Base-by-base conservation (phyloP, 2,797 vertebrate species). In the Fringilla coelebs region DNA sequence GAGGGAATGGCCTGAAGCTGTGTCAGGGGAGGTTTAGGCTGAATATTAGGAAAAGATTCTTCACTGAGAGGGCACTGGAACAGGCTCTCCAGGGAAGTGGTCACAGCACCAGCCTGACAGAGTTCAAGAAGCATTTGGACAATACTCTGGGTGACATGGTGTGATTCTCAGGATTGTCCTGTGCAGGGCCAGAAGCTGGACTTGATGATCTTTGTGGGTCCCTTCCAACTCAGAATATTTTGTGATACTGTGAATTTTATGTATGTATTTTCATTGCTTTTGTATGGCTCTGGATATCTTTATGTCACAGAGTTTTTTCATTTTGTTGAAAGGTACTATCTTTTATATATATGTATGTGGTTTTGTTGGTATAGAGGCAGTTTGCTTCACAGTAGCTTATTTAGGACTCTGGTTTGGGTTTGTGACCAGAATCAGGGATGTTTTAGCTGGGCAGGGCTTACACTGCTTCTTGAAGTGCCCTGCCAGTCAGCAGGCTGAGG, bases 1-100 rank as follows among this genome's bases (percentile, higher is more conserved):
- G 0, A 43, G 3, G 38, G 6, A 52, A 45, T 16, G 7, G 20
- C 9, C 20, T n/a, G 36, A 45, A n/a, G 20, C 0, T 34, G 11
- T 19, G 14, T 40, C 46, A 66, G 17, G 7, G 11, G 29, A 52
- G 8, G 14, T 60, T 73, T 46, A 60, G 8, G 20, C 1, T 34
- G 14, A 3, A 21, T 26, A 46, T 21, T 21, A 38, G 58, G 26
- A 51, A 66, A 52, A 52, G 8, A 0, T 34, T 60, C 29, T 66
- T 80, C 3, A 29, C 14, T 5, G 4, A 52, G 29, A 43, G 13
- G 5, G 21, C 40, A 22, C 17, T 22, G 21, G 8, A 52, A 34
- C 14, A 46, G 52, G 17, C 38, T 73, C 8, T 14, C 14, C 13
- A 40, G 29, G 25, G 17, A 26, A 66, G 13, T 9, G 13, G 25